Percentiles rank a stretch among this genome's conserved stretches.
Evolutionary conservation across 2,113 vertebrate species (phyloP).

Genomic region (Engraulis encrasicolus): DNA sequence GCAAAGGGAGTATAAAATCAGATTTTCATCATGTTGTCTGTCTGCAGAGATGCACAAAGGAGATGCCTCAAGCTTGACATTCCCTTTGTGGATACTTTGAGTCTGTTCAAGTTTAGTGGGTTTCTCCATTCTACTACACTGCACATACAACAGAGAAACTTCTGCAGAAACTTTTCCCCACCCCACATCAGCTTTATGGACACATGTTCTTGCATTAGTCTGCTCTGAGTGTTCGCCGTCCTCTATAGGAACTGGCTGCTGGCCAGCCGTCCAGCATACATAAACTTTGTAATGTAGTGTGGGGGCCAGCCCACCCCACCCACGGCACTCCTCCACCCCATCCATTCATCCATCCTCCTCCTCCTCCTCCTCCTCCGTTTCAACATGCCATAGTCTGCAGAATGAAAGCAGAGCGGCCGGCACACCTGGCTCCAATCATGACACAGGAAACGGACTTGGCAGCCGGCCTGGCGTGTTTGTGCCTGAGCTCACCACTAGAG

Average conservation of each 20-base stretch:
- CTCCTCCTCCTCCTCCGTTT: background rate
- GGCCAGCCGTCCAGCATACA: background rate
- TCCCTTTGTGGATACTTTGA: background rate
- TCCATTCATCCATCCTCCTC: background rate
- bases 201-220: background rate
- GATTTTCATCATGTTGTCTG: background rate
- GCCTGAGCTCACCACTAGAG: constrained; percentile 50
- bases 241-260: background rate
- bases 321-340: background rate
- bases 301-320: background rate
- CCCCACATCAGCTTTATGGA: background rate
- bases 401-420: background rate
- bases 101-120: too few species aligned
- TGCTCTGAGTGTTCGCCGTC: background rate
- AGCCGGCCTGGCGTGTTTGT: background rate
- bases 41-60: background rate
- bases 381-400: background rate
- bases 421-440: constrained; percentile 15
- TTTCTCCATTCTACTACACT: too few species aligned
- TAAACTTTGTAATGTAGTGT: constrained; percentile 8
- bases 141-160: background rate
- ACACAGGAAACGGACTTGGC: constrained; percentile 7
- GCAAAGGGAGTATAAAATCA: background rate
- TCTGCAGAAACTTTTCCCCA: background rate
- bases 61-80: background rate